These are phyloP conservation scores for Myxocyprinus asiaticus DNA, from an alignment of 2,113 vertebrate species.

Conservation along the genomic window DNA sequence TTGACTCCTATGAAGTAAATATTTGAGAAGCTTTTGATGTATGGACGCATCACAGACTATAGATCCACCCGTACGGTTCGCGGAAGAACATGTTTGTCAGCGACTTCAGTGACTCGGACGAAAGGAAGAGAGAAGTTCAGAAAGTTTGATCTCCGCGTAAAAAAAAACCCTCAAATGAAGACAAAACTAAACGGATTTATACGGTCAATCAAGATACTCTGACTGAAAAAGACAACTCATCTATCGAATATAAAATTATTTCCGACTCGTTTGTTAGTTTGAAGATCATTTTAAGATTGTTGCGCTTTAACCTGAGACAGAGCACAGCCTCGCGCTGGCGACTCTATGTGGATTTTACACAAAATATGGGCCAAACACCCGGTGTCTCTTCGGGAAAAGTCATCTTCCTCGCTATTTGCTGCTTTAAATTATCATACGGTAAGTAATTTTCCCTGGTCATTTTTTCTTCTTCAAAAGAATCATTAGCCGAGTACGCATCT, in stretches of 20 bases:
- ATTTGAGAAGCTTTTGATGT: background rate
- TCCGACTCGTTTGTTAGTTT: background rate
- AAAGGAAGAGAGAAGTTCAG: slow-evolving; percentile 53
- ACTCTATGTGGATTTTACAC: slow-evolving; percentile 81
- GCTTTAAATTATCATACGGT: slow-evolving; percentile 68
- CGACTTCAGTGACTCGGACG: slow-evolving; percentile 54
- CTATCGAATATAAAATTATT: background rate
- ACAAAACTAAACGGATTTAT: slow-evolving; percentile 36
- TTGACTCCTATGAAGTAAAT: background rate
- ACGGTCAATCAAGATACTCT: slow-evolving; percentile 20
- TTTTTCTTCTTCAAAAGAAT: background rate
- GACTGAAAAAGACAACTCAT: background rate
- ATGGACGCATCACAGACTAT: slow-evolving; percentile 1
- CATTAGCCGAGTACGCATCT: slow-evolving; percentile 6
- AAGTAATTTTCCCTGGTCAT: slow-evolving; percentile 51
- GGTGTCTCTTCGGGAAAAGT: slow-evolving; percentile 69
- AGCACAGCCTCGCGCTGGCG: slow-evolving; percentile 69
- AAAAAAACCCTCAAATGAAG: slow-evolving; percentile 13
- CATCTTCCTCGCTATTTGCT: slow-evolving; percentile 66
- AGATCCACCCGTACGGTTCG: slow-evolving; percentile 61
- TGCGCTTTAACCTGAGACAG: slow-evolving; percentile 57
- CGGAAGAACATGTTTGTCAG: slow-evolving; percentile 70
- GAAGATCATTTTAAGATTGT: slow-evolving; percentile 50
- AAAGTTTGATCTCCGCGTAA: slow-evolving; percentile 44
- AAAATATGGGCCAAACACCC: slow-evolving; percentile 76